These are phyloP conservation scores for Trachelus tabidus DNA, from an alignment of 2,888 invertebrate species.

Conservation along the genomic window DNA sequence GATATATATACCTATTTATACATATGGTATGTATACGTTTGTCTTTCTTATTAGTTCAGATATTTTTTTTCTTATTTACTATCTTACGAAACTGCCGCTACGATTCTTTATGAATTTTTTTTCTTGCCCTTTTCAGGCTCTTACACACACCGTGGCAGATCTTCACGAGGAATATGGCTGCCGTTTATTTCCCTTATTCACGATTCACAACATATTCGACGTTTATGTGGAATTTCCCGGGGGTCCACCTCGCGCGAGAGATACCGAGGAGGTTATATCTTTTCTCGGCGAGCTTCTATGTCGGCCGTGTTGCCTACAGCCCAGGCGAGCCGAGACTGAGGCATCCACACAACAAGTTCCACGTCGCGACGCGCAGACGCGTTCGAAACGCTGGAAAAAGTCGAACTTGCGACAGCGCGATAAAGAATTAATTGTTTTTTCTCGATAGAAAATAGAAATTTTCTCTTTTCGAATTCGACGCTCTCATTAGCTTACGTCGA, in stretches of 20 bases:
- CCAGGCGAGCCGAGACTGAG: slow-evolving; percentile 63
- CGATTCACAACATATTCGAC: neutral
- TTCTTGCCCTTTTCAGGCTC: neutral
- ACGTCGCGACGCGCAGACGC: slow-evolving; percentile 38
- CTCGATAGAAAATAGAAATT: too few species aligned
- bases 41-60: neutral
- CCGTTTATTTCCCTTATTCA: neutral
- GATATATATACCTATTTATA: neutral
- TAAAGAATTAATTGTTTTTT: slow-evolving; percentile 41
- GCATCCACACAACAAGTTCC: slow-evolving; percentile 55
- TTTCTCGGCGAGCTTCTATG: slow-evolving; percentile 15
- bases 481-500: neutral
- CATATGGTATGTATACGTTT: neutral
- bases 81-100: neutral
- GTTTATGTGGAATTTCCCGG: neutral
- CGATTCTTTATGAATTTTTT: neutral
- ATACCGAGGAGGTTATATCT: neutral
- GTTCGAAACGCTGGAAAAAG: slow-evolving; percentile 8
- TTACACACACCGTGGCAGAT: neutral
- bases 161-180: neutral
- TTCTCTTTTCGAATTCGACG: neutral
- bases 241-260: neutral
- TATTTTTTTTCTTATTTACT: neutral
- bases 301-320: slow-evolving; percentile 53
- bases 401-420: slow-evolving; percentile 19